These are phyloP conservation scores for Trachelus troglodyta DNA, from an alignment of 2,888 invertebrate genomes.

Conservation along the genomic window DNA sequence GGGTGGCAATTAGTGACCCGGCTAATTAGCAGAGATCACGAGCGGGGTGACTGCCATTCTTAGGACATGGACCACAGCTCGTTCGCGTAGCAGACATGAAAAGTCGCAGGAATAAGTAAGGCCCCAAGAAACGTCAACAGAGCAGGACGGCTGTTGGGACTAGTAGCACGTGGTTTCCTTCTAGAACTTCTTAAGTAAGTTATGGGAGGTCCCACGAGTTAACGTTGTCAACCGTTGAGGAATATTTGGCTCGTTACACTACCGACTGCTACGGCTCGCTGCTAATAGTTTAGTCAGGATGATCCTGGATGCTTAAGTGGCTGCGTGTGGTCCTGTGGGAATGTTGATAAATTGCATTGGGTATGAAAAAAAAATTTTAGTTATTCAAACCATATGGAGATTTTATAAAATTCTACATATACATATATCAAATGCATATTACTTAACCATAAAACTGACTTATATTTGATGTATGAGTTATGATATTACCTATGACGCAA, in stretches of 20 bases:
- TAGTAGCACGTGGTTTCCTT: neutral
- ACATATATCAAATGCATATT: neutral
- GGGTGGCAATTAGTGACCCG: neutral
- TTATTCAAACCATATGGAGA: neutral
- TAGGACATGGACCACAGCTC: neutral
- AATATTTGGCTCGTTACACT: neutral
- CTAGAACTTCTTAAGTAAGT: neutral
- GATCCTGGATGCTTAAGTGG: neutral
- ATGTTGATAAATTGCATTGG: neutral
- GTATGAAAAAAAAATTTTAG: neutral
- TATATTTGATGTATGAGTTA: neutral
- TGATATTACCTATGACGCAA: neutral
- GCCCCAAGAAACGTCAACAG: neutral
- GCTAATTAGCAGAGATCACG: neutral
- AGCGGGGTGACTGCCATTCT: neutral
- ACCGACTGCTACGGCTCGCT: neutral
- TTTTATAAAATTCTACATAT: neutral
- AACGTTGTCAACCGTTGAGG: neutral
- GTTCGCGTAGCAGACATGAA: neutral
- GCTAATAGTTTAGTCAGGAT: neutral
- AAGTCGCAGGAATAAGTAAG: neutral
- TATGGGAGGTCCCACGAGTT: neutral
- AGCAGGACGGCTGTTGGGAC: neutral
- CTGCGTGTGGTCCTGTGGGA: neutral
- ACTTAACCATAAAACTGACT: neutral